phyloP scores from a whole-genome alignment of 2,113 vertebrate genomes.

The Notothenia coriiceps region DNA sequence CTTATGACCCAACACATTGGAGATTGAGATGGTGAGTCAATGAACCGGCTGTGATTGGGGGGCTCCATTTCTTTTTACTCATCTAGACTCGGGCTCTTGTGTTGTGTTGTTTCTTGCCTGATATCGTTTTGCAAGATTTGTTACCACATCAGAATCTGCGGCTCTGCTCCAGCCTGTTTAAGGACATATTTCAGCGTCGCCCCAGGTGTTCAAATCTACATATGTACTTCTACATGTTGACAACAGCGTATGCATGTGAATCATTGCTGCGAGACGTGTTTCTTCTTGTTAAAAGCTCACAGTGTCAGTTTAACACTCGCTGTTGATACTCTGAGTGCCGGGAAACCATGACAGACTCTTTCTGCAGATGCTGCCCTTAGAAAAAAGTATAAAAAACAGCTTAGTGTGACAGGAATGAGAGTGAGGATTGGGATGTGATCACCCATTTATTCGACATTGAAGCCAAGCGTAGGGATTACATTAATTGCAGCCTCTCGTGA shows the following conservation, averaged over 20 bases:
- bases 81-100: background rate
- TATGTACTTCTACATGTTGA: slow-evolving; percentile 6
- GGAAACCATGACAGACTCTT: slow-evolving; percentile 10
- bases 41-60: background rate
- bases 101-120: slow-evolving; percentile 58
- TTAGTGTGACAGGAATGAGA: slow-evolving; percentile 48
- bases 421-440: slow-evolving; percentile 50
- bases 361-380: slow-evolving; percentile 10
- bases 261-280: slow-evolving; percentile 29
- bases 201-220: background rate
- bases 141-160: slow-evolving; percentile 43
- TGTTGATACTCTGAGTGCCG: slow-evolving; percentile 13
- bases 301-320: slow-evolving; percentile 5
- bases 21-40: slow-evolving; percentile 57
- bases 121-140: slow-evolving; percentile 24
- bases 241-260: slow-evolving; percentile 26
- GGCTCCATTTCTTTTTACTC: slow-evolving; percentile 23
- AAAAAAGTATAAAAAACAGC: slow-evolving; percentile 17
- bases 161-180: slow-evolving; percentile 51
- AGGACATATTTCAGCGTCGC: background rate
- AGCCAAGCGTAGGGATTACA: slow-evolving; percentile 67
- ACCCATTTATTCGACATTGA: slow-evolving; percentile 58
- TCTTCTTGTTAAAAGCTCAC: slow-evolving; percentile 30
- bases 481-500: slow-evolving; percentile 61
- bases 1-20: slow-evolving; percentile 50